Evolutionary conservation across 2,888 invertebrate genomes (phyloP).

Genomic region (Melieria picta): DNA sequence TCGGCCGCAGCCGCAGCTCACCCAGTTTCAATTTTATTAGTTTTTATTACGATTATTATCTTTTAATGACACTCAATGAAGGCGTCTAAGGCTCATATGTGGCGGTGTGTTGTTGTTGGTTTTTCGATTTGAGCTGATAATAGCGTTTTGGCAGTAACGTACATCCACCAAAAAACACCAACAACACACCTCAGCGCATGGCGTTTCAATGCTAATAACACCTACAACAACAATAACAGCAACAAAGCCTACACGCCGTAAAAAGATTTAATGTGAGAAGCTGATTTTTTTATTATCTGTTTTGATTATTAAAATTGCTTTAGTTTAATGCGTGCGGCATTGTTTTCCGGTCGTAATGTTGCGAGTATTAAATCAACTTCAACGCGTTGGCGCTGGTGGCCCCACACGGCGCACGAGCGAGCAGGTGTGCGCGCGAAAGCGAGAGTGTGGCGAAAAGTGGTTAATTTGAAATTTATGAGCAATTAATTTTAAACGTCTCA

Average conservation of each 20-base stretch:
- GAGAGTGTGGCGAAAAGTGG: slow-evolving; percentile 52
- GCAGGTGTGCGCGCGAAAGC: slow-evolving; percentile 19
- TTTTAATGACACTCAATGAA: slow-evolving; percentile 53
- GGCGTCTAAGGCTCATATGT: slow-evolving; percentile 13
- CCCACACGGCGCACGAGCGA: not conserved
- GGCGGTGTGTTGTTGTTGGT: slow-evolving; percentile 6
- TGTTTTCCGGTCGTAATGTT: slow-evolving; percentile 50
- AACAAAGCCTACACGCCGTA: slow-evolving; percentile 11
- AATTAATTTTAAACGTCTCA: slow-evolving; percentile 56
- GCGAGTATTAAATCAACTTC: slow-evolving; percentile 26
- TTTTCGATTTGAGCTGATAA: not conserved
- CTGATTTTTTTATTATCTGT: slow-evolving; percentile 59
- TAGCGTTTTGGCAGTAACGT: slow-evolving; percentile 35
- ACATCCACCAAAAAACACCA: not conserved
- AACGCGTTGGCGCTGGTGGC: not conserved
- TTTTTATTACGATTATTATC: slow-evolving; percentile 61
- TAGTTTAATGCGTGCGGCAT: slow-evolving; percentile 38
- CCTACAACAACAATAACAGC: slow-evolving; percentile 2
- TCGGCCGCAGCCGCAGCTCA: slow-evolving; percentile 35
- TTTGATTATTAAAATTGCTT: slow-evolving; percentile 58
- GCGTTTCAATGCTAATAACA: not conserved
- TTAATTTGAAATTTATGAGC: slow-evolving; percentile 58
- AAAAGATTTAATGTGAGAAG: slow-evolving; percentile 40
- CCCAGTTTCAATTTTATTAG: slow-evolving; percentile 58
- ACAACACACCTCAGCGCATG: slow-evolving; percentile 6